Percentiles rank a stretch among this genome's conserved stretches.
Conservation (phyloP, 2,888 invertebrate species). For the Cheiracanthium punctorium region DNA sequence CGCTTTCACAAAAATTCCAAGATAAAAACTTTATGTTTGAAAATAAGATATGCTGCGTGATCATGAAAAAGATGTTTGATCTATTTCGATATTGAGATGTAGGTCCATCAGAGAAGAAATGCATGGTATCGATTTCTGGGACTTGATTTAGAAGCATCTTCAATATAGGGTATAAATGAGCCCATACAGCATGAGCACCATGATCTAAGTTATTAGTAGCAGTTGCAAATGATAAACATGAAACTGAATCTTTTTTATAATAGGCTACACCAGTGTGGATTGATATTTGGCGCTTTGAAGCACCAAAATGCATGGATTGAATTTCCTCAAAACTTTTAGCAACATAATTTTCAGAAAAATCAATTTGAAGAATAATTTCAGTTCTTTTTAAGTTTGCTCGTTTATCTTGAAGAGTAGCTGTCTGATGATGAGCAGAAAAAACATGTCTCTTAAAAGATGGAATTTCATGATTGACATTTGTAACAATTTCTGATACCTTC, state of each 20-base stretch:
- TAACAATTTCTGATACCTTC: background rate
- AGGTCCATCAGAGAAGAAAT: background rate
- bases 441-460: constrained; percentile 1
- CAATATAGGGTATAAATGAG: background rate
- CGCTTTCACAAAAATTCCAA: background rate
- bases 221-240: background rate
- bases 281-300: background rate
- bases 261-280: background rate
- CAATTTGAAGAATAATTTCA: background rate
- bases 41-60: background rate
- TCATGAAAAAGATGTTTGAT: background rate
- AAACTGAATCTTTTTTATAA: background rate
- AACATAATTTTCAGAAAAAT: background rate
- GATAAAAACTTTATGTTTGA: background rate
- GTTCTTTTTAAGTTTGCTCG: background rate
- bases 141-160: background rate
- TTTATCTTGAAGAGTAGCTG: background rate
- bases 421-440: background rate
- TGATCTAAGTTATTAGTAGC: background rate
- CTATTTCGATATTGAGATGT: background rate
- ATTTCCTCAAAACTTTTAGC: background rate
- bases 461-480: background rate
- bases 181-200: background rate
- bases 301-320: background rate
- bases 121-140: background rate